Percentiles rank a stretch among this genome's conserved stretches.
phyloP scores from a whole-genome alignment of 2,797 vertebrate genomes.

The Xiphorhynchus erythropygius region DNA sequence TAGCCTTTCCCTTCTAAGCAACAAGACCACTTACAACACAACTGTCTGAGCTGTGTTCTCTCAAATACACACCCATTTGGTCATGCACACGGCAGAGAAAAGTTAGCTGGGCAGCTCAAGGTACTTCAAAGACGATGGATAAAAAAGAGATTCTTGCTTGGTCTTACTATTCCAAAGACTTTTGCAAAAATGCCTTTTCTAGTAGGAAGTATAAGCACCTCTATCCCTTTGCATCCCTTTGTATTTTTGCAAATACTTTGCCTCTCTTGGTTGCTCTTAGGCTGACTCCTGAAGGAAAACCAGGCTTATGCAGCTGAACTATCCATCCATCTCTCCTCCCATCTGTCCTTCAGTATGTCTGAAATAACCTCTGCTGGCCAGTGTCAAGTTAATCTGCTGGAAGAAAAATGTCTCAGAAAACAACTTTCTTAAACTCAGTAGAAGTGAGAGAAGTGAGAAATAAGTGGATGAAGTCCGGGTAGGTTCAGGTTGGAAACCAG shows the following conservation, averaged over 20 bases:
- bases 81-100: background rate
- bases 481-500: background rate
- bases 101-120: background rate
- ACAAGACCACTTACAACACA: background rate
- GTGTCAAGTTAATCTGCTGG: background rate
- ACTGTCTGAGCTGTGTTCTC: background rate
- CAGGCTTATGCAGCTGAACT: background rate
- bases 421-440: background rate
- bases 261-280: background rate
- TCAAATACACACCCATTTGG: background rate
- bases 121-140: background rate
- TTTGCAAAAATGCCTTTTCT: background rate
- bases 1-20: background rate
- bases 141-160: background rate
- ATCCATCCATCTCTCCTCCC: background rate
- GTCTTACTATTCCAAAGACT: background rate
- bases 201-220: background rate
- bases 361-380: background rate
- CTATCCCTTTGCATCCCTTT: background rate
- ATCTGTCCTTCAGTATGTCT: background rate
- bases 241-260: background rate
- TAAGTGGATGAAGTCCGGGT: background rate
- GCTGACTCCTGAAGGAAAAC: background rate
- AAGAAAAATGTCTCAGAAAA: background rate
- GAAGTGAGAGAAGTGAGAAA: background rate